Conservation (phyloP, 2,113 vertebrate species). For the Mohoua ochrocephala region DNA sequence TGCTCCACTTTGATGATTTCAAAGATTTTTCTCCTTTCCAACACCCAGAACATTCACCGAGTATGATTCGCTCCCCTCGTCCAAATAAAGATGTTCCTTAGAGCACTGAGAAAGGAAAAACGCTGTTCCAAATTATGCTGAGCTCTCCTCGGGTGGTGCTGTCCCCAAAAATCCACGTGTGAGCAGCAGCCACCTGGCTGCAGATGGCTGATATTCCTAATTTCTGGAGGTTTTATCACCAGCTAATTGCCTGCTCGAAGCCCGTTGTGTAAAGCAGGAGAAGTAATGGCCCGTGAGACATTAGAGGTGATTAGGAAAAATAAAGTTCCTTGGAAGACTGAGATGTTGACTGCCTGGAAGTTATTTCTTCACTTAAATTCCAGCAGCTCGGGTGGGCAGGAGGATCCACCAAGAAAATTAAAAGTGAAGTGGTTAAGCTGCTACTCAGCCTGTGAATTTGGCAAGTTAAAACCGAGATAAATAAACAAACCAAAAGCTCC, state of each 20-base stretch:
- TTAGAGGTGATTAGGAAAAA: not conserved
- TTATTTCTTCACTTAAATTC: not conserved
- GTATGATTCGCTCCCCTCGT: accelerated
- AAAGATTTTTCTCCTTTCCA: not conserved
- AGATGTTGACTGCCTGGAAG: not conserved
- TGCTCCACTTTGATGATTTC: not conserved
- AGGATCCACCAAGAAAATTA: not conserved
- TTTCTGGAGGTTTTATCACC: not conserved
- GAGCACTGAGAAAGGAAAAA: not conserved
- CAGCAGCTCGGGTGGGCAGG: not conserved
- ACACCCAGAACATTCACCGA: not conserved
- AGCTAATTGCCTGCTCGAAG: not conserved
- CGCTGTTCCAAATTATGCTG: not conserved
- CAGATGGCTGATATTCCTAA: not conserved
- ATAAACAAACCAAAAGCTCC: not conserved
- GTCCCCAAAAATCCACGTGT: not conserved
- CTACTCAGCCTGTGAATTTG: not conserved
- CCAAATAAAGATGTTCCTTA: not conserved
- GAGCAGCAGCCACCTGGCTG: not conserved
- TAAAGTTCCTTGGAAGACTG: not conserved
- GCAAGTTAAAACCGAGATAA: not conserved
- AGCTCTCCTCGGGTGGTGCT: not conserved
- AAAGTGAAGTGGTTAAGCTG: not conserved
- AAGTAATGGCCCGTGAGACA: not conserved
- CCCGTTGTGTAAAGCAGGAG: not conserved